These are phyloP conservation scores for Lypha dubia DNA, from an alignment of 2,888 invertebrate genomes.

Conservation along the genomic window DNA sequence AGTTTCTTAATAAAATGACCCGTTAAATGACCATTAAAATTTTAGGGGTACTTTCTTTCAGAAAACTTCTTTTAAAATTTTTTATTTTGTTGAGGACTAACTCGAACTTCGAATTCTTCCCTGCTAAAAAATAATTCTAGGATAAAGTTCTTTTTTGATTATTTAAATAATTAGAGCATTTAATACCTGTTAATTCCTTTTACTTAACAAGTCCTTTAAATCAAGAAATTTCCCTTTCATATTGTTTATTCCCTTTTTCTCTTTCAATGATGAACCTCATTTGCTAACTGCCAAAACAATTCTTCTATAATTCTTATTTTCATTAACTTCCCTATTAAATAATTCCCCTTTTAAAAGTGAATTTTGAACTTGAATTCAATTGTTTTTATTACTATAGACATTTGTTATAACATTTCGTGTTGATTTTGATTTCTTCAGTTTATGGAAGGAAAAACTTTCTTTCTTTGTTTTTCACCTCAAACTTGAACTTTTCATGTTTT, in stretches of 20 bases:
- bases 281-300: background rate
- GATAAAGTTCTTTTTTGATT: too few species aligned
- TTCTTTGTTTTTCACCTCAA: constrained; percentile 26
- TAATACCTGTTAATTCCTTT: too few species aligned
- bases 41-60: too few species aligned
- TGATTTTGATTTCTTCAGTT: constrained; percentile 37
- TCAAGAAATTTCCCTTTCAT: background rate
- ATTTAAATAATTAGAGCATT: too few species aligned
- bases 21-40: too few species aligned
- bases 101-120: too few species aligned
- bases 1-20: too few species aligned
- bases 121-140: too few species aligned
- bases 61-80: too few species aligned
- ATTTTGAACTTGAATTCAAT: constrained; percentile 47
- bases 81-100: too few species aligned
- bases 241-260: background rate
- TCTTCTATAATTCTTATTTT: background rate
- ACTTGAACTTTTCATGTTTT: constrained; percentile 64
- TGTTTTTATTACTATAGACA: constrained; percentile 4
- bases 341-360: background rate
- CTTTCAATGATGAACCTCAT: background rate
- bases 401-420: constrained; percentile 30
- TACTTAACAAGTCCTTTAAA: too few species aligned
- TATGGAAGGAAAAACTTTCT: background rate
- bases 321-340: background rate